Base-by-base conservation (phyloP, 2,113 vertebrate species). In the Salvelinus fontinalis region DNA sequence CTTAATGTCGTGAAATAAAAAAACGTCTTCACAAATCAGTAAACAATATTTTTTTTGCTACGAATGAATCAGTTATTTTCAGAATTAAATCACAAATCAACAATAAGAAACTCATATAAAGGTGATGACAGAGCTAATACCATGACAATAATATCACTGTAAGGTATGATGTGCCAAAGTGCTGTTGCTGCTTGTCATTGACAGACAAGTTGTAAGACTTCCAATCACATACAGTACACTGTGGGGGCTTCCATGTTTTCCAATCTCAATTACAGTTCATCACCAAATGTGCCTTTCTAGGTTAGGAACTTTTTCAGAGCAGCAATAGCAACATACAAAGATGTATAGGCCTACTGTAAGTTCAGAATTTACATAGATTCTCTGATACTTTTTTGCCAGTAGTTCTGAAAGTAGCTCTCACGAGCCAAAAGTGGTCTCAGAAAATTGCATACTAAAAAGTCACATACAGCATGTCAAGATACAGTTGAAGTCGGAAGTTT, bases 241-340 rank as follows among this genome's bases (percentile, higher is more conserved):
- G 34, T 59, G 6, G 49, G 9, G 60, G 14, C 9, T n/a, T 59
- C 31, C 8, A 59, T 22, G 12, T 49, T 73, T n/a, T 64, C 68
- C 73, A 74, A 64, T 51, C 69, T 67, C 59, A 11, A 57, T 67
- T 77, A 71, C 79, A 78, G 48, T 60, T 34, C 76, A 67, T 78
- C 51, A 60, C 81, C 12, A 18, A 67, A 71, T 57, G 7, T 31
- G 71, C 75, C 72, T 48, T 7, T 13, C 11, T 24, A 18, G 57
- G 13, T 24, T n/a, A 24, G n/a, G 24, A 24, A 31, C 14, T 48
- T 22, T 48, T 22, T 12, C 67, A 70, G 39, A 31, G 20, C 67
- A 70, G 67, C 67, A 70, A 14, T 11, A 70, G 67, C 39, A 13
- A 68, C 76, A 31, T 65, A 67, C 67, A 59, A 67, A 5, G 13